A percentile compares a stretch with the other conserved stretches of the same genome.
Evolutionary conservation across 1,140 invertebrate species (phyloP).

Genomic region (Drosophila bocki): DNA sequence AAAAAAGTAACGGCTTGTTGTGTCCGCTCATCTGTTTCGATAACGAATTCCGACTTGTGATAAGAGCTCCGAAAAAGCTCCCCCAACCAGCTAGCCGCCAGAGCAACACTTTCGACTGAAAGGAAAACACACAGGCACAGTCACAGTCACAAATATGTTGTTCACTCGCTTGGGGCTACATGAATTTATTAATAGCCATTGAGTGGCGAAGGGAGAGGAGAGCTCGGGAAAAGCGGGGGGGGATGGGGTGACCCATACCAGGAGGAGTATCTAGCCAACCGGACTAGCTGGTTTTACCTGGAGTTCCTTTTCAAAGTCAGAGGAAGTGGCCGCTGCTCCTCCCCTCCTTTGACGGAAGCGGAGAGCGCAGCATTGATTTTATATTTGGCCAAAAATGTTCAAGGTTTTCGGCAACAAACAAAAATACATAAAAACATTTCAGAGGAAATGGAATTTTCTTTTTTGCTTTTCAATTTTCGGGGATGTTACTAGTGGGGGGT

Average conservation of each 20-base stretch:
- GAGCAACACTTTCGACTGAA: slow-evolving; percentile 30
- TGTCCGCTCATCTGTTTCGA: slow-evolving; percentile 31
- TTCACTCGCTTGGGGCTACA: slow-evolving; percentile 23
- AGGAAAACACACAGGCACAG: slow-evolving; percentile 15
- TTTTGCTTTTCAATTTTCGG: slow-evolving; percentile 2
- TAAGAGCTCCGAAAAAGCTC: slow-evolving; percentile 55
- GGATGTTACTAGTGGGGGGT: background rate
- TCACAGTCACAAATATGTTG: slow-evolving; percentile 19
- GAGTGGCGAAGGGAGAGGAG: slow-evolving; percentile 4
- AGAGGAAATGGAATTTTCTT: slow-evolving; percentile 15
- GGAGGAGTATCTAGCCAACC: slow-evolving; percentile 35
- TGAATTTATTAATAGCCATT: slow-evolving; percentile 56
- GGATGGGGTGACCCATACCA: background rate
- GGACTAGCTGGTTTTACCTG: slow-evolving; percentile 56
- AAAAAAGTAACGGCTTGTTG: slow-evolving; percentile 18
- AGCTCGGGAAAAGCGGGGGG: background rate
- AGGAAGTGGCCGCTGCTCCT: slow-evolving; percentile 1
- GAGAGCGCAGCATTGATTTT: slow-evolving; percentile 70
- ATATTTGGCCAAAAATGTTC: slow-evolving; percentile 66
- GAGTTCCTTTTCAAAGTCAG: slow-evolving; percentile 3
- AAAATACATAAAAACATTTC: slow-evolving; percentile 39
- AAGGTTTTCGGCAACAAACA: slow-evolving; percentile 60
- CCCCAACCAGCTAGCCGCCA: slow-evolving; percentile 2
- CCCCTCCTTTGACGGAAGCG: slow-evolving; percentile 25
- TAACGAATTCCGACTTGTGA: slow-evolving; percentile 41